Conservation (phyloP, 2,797 vertebrate genomes). For the Sciaenops ocellatus region DNA sequence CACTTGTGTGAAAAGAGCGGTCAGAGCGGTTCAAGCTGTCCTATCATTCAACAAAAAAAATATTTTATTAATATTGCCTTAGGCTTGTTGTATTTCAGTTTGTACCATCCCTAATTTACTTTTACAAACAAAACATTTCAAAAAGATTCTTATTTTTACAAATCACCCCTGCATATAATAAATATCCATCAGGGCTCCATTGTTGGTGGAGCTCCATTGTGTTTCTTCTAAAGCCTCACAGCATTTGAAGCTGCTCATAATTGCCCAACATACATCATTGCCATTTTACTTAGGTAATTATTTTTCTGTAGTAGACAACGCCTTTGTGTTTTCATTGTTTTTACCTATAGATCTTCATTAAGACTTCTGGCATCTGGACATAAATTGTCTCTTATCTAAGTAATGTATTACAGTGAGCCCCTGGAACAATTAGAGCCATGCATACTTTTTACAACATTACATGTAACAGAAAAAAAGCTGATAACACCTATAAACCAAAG, state of each 20-base stretch:
- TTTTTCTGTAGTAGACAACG: slow-evolving; percentile 44
- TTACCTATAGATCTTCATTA: slow-evolving; percentile 57
- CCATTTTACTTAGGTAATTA: slow-evolving; percentile 51
- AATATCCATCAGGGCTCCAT: slow-evolving; percentile 34
- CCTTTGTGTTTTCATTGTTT: slow-evolving; percentile 46
- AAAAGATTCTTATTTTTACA: slow-evolving; percentile 15
- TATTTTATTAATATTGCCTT: slow-evolving; percentile 11
- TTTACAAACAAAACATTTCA: slow-evolving; percentile 39
- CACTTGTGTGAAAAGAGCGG: slow-evolving; percentile 16
- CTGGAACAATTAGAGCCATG: slow-evolving; percentile 38
- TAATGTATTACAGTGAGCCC: slow-evolving; percentile 39
- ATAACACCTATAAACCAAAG: not conserved
- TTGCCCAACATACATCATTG: slow-evolving; percentile 48
- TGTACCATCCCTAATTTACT: slow-evolving; percentile 23
- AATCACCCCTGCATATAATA: slow-evolving; percentile 30
- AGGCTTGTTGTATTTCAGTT: slow-evolving; percentile 29
- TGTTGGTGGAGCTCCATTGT: slow-evolving; percentile 53
- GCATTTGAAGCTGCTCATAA: slow-evolving; percentile 45
- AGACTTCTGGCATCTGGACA: slow-evolving; percentile 19
- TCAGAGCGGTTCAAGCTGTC: slow-evolving; percentile 13
- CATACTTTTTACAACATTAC: slow-evolving; percentile 14
- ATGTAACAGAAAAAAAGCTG: slow-evolving; percentile 3
- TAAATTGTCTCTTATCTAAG: slow-evolving; percentile 33
- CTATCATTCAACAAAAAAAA: slow-evolving; percentile 27
- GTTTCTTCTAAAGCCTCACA: slow-evolving; percentile 50